Evolutionary conservation across 2,888 invertebrate species (phyloP), one percentile per base, ranked within the genome.

Genomic region (Phanerotoma sp.): DNA sequence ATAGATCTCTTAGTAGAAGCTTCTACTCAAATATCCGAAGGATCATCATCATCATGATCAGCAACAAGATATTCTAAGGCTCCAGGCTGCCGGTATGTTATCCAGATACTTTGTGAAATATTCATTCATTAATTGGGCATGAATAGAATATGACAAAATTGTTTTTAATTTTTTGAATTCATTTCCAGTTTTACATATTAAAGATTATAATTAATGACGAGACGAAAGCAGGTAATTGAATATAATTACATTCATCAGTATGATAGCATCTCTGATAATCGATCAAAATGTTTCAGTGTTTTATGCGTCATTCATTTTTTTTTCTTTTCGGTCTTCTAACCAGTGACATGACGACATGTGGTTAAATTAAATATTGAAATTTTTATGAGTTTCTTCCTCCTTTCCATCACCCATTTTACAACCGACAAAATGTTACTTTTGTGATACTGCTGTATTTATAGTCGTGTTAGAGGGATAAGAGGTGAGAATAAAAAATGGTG

Each of bases 351-450:
- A 18, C 44, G 15, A 45, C 37, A 38, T 51, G 67, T 69, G 67
- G 60, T 65, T 67, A 65, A 66, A 66, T 57, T 65, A 46, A 56
- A 65, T 61, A 68, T 69, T 72, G 69, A 68, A 69, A 74, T 75
- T 74, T 74, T 75, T 75, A 74, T 69, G 74, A 74, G 18, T 32
- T 44, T 37, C 25, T 30, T 51, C 50, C 16, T 25, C 35, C 51
- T 48, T 22, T 20, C 44, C 28, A 35, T 32, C 21, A n/a, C 61
- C 65, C 66, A 65, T 65, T 75, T 73, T 72, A 71, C 69, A 71
- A 69, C 73, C 70, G 66, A 70, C 69, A 67, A 71, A 75, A 73
- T 71, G 70, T 72, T 70, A 74, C 74, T 74, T 73, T 38, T 38
- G 5, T 25, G 25, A 25, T 25, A 1, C 25, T 7, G 9, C 7